Percentiles rank a stretch among this genome's conserved stretches.
Conservation (phyloP, 2,113 vertebrate genomes). For the Corydoras sp. region DNA sequence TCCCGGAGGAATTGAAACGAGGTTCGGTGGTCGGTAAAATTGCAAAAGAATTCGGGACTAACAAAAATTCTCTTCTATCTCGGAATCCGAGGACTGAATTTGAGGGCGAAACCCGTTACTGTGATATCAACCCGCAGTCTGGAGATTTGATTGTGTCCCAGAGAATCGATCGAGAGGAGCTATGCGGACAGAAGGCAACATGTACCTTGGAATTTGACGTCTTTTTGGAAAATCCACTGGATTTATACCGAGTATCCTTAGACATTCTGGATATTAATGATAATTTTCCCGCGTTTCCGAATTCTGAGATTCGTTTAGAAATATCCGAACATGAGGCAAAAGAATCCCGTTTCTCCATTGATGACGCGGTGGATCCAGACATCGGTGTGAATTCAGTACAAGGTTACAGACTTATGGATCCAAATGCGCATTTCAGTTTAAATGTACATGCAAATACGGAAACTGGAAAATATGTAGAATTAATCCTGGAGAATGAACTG, state of each 20-base stretch:
- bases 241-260: conserved; percentile 56
- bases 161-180: conserved; percentile 58
- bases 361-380: conserved; percentile 30
- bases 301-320: conserved; percentile 43
- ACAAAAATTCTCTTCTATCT: background rate
- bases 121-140: conserved; percentile 31
- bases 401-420: conserved; percentile 34
- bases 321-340: conserved; percentile 45
- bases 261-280: conserved; percentile 65
- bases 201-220: conserved; percentile 59
- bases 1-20: no score
- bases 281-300: conserved; percentile 57
- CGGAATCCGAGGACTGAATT: conserved; percentile 36
- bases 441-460: conserved; percentile 14
- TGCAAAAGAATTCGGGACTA: conserved; percentile 20
- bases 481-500: conserved; percentile 51
- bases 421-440: conserved; percentile 37
- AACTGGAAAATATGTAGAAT: conserved; percentile 57
- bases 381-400: conserved; percentile 41
- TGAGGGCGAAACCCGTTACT: conserved; percentile 22
- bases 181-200: conserved; percentile 33
- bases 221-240: conserved; percentile 53
- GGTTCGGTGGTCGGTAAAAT: conserved; percentile 26
- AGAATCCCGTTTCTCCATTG: conserved; percentile 33
- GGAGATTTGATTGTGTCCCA: conserved; percentile 45